Evolutionary conservation across 2,888 invertebrate genomes (phyloP), one percentile per base, ranked within the genome.

Genomic region (Micropterix aruncella): DNA sequence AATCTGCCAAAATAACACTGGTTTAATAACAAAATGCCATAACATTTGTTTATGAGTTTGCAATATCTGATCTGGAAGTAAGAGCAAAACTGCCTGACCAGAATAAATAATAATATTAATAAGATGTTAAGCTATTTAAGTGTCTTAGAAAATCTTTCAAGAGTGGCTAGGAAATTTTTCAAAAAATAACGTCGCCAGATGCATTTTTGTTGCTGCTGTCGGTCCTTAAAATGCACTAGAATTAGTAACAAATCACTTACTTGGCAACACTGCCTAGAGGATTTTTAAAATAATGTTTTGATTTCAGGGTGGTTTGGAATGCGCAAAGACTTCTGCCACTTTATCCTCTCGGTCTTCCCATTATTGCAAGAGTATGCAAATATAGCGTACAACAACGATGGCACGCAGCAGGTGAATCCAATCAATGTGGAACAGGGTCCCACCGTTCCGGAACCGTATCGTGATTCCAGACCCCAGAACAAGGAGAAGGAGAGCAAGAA

Each of bases 281-380:
- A n/a, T n/a, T n/a, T n/a, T n/a, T n/a, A n/a, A n/a, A n/a, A n/a
- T n/a, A n/a, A n/a, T n/a, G n/a, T n/a, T 36, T 14, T 9, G 19
- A 27, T 74, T 75, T 46, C 65, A 93, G 92, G 95, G 95, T 96
- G 96, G 97, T 99, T 97, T 65, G 99, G 96, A 43, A 89, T 99
- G 54, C 78, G 96, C 42, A 94, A 94, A 72, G 96, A 95, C 60
- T 94, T 99, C 62, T 96, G 95, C 61, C 90, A 91, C 56, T 96
- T 95, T 64, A 74, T 99, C n/a, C 70, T 99, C 19, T 89, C 91
- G 44, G 80, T 88, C 12, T 95, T 94, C 66, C 97, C 97, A 1
- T 75, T 94, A 50, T 74, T 99, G 39, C 95, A 96, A 72, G 95
- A 97, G 60, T 99, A 99, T 63, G 97, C 95, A 16, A 99, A 99